These are phyloP conservation scores for Horisme vitalbata DNA, from an alignment of 2,888 invertebrate species.

Conservation along the genomic window DNA sequence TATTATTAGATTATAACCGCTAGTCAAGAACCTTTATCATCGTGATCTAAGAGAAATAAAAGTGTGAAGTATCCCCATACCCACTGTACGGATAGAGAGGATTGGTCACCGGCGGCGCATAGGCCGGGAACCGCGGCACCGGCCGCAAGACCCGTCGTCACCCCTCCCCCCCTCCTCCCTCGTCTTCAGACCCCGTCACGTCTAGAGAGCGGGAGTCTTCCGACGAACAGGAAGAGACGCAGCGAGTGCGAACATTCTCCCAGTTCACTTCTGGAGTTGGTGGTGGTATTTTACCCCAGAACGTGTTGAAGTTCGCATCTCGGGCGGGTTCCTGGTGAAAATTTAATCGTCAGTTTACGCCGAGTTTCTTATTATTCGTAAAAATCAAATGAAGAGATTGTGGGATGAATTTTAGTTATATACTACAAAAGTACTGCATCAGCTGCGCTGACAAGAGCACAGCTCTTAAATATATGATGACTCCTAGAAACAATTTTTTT, in stretches of 20 bases:
- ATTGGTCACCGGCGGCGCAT: constrained; percentile 50
- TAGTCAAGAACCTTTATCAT: not conserved
- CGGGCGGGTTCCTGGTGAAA: constrained; percentile 58
- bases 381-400: no score
- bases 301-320: constrained; percentile 71
- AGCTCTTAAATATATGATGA: no score
- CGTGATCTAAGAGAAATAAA: constrained; percentile 62
- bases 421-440: no score
- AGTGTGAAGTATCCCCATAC: constrained; percentile 57
- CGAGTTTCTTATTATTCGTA: no score
- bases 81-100: constrained; percentile 55
- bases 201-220: constrained; percentile 77
- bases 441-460: no score
- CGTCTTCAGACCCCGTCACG: constrained; percentile 80
- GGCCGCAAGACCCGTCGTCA: constrained; percentile 79
- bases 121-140: constrained; percentile 76
- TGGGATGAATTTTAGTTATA: no score
- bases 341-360: no score
- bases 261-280: constrained; percentile 61
- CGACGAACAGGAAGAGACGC: constrained; percentile 69
- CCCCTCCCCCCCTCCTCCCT: constrained; percentile 63
- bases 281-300: constrained; percentile 75
- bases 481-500: no score
- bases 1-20: no score
- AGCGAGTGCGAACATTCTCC: constrained; percentile 61